Conservation (phyloP, 1,140 invertebrate genomes). For the Bombus impatiens region DNA sequence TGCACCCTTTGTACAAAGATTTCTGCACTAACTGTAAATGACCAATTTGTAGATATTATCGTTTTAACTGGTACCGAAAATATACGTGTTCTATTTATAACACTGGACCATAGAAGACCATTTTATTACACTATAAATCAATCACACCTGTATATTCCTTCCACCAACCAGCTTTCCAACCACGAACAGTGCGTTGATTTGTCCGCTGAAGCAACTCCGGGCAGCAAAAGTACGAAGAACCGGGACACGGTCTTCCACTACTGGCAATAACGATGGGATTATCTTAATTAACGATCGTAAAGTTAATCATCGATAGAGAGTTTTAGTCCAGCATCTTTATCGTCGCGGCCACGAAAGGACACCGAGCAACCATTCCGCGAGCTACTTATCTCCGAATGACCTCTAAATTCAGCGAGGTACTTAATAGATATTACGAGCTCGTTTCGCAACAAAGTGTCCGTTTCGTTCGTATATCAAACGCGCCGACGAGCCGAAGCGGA, state of each 20-base stretch:
- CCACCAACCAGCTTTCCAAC: no score
- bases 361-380: no score
- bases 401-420: constrained; percentile 49
- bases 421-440: constrained; percentile 40
- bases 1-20: no score
- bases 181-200: not conserved
- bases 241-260: not conserved
- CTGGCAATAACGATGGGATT: constrained; percentile 25
- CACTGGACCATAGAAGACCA: no score
- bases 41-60: no score
- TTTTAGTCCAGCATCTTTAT: not conserved
- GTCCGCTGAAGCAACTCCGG: not conserved
- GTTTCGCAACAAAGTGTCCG: constrained; percentile 53
- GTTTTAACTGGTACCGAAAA: no score
- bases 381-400: constrained; percentile 31
- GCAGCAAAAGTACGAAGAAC: no score
- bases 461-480: constrained; percentile 57
- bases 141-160: no score
- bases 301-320: constrained; percentile 31
- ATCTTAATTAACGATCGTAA: constrained; percentile 41
- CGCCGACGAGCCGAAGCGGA: constrained; percentile 56
- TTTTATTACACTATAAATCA: no score
- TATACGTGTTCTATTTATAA: no score
- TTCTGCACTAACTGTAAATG: no score
- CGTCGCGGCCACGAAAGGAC: no score